These are phyloP conservation scores for Parasteatoda tepidariorum DNA, from an alignment of 1,140 invertebrate species.

Conservation along the genomic window DNA sequence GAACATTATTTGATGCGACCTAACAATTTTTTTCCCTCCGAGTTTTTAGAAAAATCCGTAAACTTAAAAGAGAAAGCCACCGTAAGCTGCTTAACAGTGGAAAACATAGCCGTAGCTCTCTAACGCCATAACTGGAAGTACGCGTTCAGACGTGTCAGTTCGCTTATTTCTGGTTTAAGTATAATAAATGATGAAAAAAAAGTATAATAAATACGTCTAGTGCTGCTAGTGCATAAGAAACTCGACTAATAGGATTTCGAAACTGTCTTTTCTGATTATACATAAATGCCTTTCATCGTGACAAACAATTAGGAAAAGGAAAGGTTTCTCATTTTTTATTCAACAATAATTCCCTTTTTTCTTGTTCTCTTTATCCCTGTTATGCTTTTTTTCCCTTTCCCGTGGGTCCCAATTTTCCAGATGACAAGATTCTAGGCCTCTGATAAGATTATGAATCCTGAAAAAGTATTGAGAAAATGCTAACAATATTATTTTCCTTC, in stretches of 20 bases:
- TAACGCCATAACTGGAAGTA: neutral
- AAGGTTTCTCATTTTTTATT: conserved; percentile 54
- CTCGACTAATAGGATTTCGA: conserved; percentile 49
- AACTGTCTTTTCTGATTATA: conserved; percentile 57
- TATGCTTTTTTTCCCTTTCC: conserved; percentile 21
- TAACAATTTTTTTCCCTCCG: too few relatives aligned
- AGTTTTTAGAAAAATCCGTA: too few relatives aligned
- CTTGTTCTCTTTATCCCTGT: conserved; percentile 15
- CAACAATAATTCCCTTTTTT: conserved; percentile 45
- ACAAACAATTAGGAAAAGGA: conserved; percentile 53
- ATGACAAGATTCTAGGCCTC: conserved; percentile 46
- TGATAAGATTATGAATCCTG: conserved; percentile 52
- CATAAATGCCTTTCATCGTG: conserved; percentile 57
- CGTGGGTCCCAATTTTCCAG: conserved; percentile 56
- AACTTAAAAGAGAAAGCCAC: too few relatives aligned
- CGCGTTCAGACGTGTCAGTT: neutral
- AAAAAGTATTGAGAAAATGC: conserved; percentile 32
- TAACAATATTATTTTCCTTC: conserved; percentile 49
- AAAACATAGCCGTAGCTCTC: neutral
- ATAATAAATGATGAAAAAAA: neutral
- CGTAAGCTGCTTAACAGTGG: neutral
- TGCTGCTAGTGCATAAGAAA: neutral
- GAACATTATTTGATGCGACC: too few relatives aligned
- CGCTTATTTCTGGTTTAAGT: neutral
- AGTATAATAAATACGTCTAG: neutral